Percentiles rank a stretch among this genome's conserved stretches.
Evolutionary conservation across 2,113 vertebrate species (phyloP).

Genomic region (Phylloscopus whistleri): DNA sequence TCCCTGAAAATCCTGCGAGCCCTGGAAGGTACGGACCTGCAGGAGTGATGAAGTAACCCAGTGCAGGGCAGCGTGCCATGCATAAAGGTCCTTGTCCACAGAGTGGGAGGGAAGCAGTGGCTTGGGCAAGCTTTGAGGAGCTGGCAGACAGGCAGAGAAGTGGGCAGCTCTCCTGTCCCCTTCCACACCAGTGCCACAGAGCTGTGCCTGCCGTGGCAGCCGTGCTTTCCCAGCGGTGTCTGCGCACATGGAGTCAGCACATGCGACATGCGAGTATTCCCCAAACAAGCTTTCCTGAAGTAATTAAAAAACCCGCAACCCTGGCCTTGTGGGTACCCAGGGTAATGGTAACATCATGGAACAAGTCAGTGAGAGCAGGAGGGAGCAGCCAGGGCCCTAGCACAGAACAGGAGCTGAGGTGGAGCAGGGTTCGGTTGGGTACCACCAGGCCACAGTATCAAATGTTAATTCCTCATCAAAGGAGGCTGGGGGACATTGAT

Average conservation of each 20-base stretch:
- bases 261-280: conserved; percentile 3
- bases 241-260: neutral
- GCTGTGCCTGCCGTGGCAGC: neutral
- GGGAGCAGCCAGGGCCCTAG: neutral
- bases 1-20: neutral
- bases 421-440: neutral
- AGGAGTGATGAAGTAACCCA: neutral
- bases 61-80: fast-evolving
- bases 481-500: neutral
- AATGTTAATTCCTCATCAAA: neutral
- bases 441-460: neutral
- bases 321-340: neutral
- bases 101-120: neutral
- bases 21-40: neutral
- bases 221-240: neutral
- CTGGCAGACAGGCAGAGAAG: neutral
- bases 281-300: neutral
- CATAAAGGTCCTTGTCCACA: neutral
- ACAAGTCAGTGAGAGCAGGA: neutral
- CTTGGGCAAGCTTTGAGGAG: neutral
- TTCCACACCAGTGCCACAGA: neutral
- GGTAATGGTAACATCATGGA: neutral
- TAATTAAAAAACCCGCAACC: neutral
- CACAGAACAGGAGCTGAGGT: neutral
- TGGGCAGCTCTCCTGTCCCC: neutral